Conservation (phyloP, 2,888 invertebrate genomes). For the Syrista parreyssii region DNA sequence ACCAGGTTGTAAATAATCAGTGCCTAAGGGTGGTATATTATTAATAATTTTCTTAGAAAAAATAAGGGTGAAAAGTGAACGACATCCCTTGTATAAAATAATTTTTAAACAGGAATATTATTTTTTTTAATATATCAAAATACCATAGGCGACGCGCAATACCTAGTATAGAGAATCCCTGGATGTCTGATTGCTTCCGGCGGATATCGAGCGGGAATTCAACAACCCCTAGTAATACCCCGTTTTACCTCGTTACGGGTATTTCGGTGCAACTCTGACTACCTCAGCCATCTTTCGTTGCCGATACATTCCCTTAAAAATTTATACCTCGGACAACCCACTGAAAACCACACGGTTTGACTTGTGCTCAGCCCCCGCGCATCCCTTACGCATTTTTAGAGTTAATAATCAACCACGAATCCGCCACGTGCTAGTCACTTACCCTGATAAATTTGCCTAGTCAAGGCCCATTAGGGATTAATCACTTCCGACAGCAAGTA, state of each 20-base stretch:
- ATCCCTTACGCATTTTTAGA: background rate
- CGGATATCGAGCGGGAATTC: conserved; percentile 54
- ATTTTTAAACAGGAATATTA: background rate
- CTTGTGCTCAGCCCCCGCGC: background rate
- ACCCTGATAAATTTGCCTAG: background rate
- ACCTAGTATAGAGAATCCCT: background rate
- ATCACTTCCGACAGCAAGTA: background rate
- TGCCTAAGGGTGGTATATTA: background rate
- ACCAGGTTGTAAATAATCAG: background rate
- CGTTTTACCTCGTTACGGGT: conserved; percentile 43
- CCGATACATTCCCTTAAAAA: background rate
- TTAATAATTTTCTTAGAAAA: background rate
- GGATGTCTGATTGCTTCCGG: conserved; percentile 50
- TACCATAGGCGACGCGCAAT: background rate
- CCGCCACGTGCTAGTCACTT: background rate
- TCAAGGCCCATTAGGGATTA: background rate
- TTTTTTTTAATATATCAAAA: background rate
- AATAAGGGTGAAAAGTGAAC: background rate
- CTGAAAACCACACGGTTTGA: background rate
- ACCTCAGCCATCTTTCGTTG: background rate
- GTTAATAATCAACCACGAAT: background rate
- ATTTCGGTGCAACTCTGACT: background rate
- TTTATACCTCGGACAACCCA: background rate
- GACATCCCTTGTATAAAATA: background rate
- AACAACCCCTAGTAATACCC: conserved; percentile 50